Percentiles rank a stretch among this genome's conserved stretches.
Evolutionary conservation across 2,797 vertebrate species (phyloP).

Genomic region (Borostomias antarcticus): DNA sequence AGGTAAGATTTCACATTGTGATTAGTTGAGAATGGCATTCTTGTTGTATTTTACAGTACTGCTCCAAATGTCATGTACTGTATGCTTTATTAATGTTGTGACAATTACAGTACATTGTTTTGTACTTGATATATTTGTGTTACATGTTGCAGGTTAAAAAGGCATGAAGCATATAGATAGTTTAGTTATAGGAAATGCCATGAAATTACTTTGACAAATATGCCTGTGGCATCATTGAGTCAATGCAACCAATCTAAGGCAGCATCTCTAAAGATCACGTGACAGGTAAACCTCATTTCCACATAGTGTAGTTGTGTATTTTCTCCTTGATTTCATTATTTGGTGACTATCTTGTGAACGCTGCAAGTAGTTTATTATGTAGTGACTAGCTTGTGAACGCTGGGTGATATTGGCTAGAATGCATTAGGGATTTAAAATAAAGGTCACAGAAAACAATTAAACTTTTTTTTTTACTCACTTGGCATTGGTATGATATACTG

Average conservation of each 20-base stretch:
- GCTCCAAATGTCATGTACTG: not conserved
- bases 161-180: not conserved
- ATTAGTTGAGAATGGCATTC: not conserved
- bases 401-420: too few relatives aligned
- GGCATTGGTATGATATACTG: too few relatives aligned
- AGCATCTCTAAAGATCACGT: conserved; percentile 47
- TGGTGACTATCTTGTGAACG: not conserved
- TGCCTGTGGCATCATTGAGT: conserved; percentile 31
- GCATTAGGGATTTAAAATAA: too few relatives aligned
- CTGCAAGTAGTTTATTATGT: not conserved
- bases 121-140: not conserved
- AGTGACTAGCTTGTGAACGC: too few relatives aligned
- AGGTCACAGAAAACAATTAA: too few relatives aligned
- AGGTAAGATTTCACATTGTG: conserved; percentile 72
- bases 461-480: too few relatives aligned
- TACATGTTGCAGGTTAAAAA: not conserved
- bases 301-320: not conserved
- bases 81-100: not conserved
- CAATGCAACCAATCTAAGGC: conserved; percentile 33
- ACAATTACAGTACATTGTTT: not conserved
- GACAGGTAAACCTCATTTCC: conserved; percentile 47
- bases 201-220: conserved; percentile 24
- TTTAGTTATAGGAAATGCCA: conserved; percentile 6
- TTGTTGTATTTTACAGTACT: not conserved
- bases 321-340: not conserved